Evolutionary conservation across 2,113 vertebrate genomes (phyloP), one percentile per base, ranked within the genome.

Genomic region (Capricornis sumatraensis): DNA sequence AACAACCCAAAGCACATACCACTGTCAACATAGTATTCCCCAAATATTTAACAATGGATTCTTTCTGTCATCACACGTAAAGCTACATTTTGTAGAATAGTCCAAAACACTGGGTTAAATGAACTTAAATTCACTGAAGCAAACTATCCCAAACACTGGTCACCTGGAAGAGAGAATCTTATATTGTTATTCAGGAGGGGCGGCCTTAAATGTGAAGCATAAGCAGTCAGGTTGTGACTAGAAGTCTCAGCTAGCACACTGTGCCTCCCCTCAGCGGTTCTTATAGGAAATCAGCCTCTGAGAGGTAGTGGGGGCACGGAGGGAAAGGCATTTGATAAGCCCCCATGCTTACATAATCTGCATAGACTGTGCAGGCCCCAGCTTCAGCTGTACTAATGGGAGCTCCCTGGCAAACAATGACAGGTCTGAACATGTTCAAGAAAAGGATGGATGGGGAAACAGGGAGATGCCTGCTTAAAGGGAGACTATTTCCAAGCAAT

Each of bases 71-170:
- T 45, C 53, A 92, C 8, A 53, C 5, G 40, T 28, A 60, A 93
- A 88, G 52, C 19, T 53, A 43, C 74, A 74, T 9, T 30, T 79
- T 30, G 19, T 90, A 30, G 33, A 94, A 47, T 10, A 76, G 7
- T 57, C 47, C 47, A 58, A 86, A 95, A 60, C 6, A 33, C 40
- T 27, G 33, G 4, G 19, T 43, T 87, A 74, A 7, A 52, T 43
- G 55, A 55, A 55, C 71, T 86, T 82, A 76, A 97, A 85, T 5
- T 95, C 52, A 36, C 33, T 76, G 83, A 94, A 87, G 15, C 23
- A 36, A 92, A 83, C 19, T 36, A 86, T 23, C 33, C 33, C 52
- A 92, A 93, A 58, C 62, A n/a, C 19, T 67, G n/a, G 6, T 12
- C 67, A 53, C 14, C 5, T 57, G 17, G 11, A 91, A 88, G 25